Percentiles rank a stretch among this genome's conserved stretches.
Conservation (phyloP, 2,888 invertebrate genomes). For the Margaritifera margaritifera region DNA sequence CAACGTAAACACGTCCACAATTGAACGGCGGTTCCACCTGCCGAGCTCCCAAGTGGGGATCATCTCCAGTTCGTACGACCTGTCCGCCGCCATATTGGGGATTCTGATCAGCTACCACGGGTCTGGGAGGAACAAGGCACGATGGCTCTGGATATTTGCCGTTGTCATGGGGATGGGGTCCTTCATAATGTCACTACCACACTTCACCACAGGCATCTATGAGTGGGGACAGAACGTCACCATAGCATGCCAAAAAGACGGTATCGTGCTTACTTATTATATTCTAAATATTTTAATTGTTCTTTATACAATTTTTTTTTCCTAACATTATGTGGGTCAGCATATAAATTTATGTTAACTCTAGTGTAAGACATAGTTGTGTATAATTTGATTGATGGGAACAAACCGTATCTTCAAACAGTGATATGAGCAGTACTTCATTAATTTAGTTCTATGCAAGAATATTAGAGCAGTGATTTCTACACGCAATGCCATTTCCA, state of each 20-base stretch:
- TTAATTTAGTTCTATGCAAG: too few species aligned
- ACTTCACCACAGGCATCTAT: conserved; percentile 84
- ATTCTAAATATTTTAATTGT: neutral
- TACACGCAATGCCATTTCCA: too few species aligned
- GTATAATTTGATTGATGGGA: too few species aligned
- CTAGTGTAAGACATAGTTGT: too few species aligned
- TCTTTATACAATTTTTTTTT: neutral
- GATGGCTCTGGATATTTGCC: conserved; percentile 83
- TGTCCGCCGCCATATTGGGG: conserved; percentile 65
- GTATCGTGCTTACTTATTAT: conserved; percentile 7
- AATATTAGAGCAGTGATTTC: too few species aligned
- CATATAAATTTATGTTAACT: too few species aligned
- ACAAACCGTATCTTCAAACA: too few species aligned
- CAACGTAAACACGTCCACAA: conserved; percentile 66
- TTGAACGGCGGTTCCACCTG: conserved; percentile 67
- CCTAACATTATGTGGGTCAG: too few species aligned
- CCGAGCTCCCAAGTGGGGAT: conserved; percentile 65
- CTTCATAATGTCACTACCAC: conserved; percentile 85
- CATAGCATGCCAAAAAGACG: conserved; percentile 31
- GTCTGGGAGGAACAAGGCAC: conserved; percentile 74
- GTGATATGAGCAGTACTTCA: too few species aligned
- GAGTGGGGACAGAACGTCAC: conserved; percentile 50
- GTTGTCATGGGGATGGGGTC: conserved; percentile 81
- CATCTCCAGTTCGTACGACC: conserved; percentile 67
- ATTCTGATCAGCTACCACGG: conserved; percentile 60